These are phyloP conservation scores for Rallus crepitans DNA, from an alignment of 2,797 vertebrate genomes.

Conservation along the genomic window DNA sequence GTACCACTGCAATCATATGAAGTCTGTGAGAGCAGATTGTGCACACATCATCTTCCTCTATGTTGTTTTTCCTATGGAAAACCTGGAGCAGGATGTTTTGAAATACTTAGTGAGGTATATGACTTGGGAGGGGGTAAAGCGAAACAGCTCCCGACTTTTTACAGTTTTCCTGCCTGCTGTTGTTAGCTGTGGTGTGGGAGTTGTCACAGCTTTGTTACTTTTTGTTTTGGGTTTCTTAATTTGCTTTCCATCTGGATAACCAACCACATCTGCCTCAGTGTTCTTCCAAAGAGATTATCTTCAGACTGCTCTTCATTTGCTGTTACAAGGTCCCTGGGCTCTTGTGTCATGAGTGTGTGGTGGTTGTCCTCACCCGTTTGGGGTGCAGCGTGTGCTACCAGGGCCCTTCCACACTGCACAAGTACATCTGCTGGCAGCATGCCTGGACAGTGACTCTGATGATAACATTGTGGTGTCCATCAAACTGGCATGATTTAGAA, in stretches of 20 bases:
- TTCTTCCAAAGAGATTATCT: neutral
- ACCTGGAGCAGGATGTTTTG: neutral
- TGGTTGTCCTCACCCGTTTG: accelerated
- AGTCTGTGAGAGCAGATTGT: neutral
- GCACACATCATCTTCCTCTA: neutral
- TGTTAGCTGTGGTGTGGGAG: neutral
- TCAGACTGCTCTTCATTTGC: neutral
- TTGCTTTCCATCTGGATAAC: neutral
- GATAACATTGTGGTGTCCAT: neutral
- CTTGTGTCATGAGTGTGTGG: accelerated
- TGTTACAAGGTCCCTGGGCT: neutral
- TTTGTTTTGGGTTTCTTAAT: neutral
- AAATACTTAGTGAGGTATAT: neutral
- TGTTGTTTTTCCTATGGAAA: neutral
- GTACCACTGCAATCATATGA: accelerated
- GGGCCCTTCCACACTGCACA: accelerated
- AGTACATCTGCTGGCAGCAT: accelerated
- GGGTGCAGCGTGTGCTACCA: neutral
- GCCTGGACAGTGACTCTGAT: neutral
- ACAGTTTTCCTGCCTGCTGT: neutral
- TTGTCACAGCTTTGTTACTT: neutral
- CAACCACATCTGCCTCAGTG: accelerated
- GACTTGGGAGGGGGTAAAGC: neutral
- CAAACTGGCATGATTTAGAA: neutral
- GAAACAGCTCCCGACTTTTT: neutral